Percentiles rank a stretch among this genome's conserved stretches.
These are phyloP conservation scores for Lasioglossum calceatum DNA, from an alignment of 2,888 invertebrate genomes.

Conservation along the genomic window DNA sequence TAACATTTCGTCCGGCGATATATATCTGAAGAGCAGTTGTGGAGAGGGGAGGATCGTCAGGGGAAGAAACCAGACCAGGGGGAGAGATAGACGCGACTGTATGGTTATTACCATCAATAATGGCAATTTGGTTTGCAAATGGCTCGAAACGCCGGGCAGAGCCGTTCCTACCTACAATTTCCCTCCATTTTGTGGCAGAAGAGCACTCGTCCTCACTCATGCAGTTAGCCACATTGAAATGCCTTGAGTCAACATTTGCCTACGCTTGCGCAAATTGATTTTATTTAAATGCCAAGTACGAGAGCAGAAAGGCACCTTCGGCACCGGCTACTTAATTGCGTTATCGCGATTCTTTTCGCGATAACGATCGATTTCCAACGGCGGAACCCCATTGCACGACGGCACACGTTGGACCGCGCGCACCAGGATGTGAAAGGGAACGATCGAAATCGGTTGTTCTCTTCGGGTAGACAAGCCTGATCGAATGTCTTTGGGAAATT, in stretches of 20 bases:
- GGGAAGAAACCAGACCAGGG: slow-evolving; percentile 41
- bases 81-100: slow-evolving; percentile 75
- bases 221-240: slow-evolving; percentile 82
- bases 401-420: background rate
- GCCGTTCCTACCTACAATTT: slow-evolving; percentile 82
- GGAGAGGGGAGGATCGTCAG: slow-evolving; percentile 47
- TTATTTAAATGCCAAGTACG: slow-evolving; percentile 83
- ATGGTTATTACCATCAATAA: slow-evolving; percentile 84
- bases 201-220: slow-evolving; percentile 76
- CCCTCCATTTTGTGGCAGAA: slow-evolving; percentile 81
- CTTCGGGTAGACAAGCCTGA: background rate
- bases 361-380: slow-evolving; percentile 58
- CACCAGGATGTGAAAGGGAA: slow-evolving; percentile 26
- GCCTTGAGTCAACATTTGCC: slow-evolving; percentile 83
- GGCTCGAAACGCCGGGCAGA: slow-evolving; percentile 77
- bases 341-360: slow-evolving; percentile 75
- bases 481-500: slow-evolving; percentile 18
- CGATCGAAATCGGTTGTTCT: background rate
- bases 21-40: slow-evolving; percentile 64
- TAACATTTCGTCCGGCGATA: slow-evolving; percentile 71
- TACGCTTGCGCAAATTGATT: slow-evolving; percentile 83
- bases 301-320: slow-evolving; percentile 72
- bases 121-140: slow-evolving; percentile 84
- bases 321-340: slow-evolving; percentile 78
- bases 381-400: background rate